Base-by-base conservation (phyloP, 2,888 invertebrate genomes). In the Disparrhopalites patrizii region DNA sequence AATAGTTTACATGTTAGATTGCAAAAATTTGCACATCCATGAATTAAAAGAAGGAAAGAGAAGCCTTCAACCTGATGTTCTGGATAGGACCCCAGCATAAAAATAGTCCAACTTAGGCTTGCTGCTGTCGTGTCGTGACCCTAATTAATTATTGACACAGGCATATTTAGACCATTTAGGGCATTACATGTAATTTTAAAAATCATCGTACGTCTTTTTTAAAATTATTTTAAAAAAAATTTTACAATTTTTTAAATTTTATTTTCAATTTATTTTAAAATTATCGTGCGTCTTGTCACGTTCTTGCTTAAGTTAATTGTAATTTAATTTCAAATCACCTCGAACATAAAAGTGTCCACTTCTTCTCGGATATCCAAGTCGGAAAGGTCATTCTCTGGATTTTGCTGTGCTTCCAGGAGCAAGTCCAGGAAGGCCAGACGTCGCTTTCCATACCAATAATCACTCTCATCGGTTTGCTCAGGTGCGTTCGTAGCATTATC, bases 81-180 rank as follows among this genome's bases (percentile, higher is more conserved):
- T 2, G 63, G 63, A 43, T 63, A 20, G 5, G 36, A 43, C 1
- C 63, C 55, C 18, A 63, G 47, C 3, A 63, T 43, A 13, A 31
- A 63, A 15, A 43, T 63, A 1, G 63, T 55, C 63, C 63, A 63
- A 10, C 7, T 18, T 15, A 63, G 25, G 15, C 55, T 54, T 27
- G 63, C 55, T 4, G 63, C 27, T 20, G 31, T 55, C 0, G 63
- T 63, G 31, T 63, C 63, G 47, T 63, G 63, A 10, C 63, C 63
- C 62, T 62, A 71, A 7, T 68, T 62, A 67, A 57, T 36, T n/a
- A n/a, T n/a, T n/a, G n/a, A 20, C 8, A 25, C 10, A 52, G 23
- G 7, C 5, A 52, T n/a, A n/a, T n/a, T n/a, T n/a, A n/a, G n/a
- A n/a, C n/a, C n/a, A n/a, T n/a, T n/a, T n/a, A n/a, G n/a, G n/a